phyloP scores from a whole-genome alignment of 1,140 invertebrate genomes.

The Uloborus diversus region DNA sequence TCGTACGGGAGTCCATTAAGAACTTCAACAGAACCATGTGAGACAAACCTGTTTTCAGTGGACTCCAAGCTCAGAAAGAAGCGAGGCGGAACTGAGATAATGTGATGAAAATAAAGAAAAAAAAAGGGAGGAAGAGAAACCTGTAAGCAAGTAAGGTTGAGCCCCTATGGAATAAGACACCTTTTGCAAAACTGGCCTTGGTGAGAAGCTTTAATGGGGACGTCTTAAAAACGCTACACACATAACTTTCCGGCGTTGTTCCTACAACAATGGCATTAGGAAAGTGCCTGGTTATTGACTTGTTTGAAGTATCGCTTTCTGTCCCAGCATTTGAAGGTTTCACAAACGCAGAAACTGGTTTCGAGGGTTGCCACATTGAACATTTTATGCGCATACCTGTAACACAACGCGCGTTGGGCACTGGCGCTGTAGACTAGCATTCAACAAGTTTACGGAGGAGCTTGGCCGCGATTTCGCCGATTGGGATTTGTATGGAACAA shows the following conservation, averaged over 20 bases:
- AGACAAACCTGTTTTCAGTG: constrained; percentile 28
- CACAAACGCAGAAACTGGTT: constrained; percentile 11
- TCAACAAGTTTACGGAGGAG: too few relatives aligned
- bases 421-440: too few relatives aligned
- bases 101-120: constrained; percentile 4
- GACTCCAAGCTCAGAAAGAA: constrained; percentile 13
- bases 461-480: too few relatives aligned
- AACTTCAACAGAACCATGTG: constrained; percentile 5
- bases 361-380: constrained; percentile 14
- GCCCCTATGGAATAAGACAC: constrained; percentile 8
- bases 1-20: too few relatives aligned
- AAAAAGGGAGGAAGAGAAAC: constrained; percentile 5
- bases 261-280: constrained; percentile 17
- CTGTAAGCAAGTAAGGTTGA: neutral
- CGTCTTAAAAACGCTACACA: constrained; percentile 9
- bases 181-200: constrained; percentile 13
- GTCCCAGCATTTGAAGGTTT: neutral
- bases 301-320: constrained; percentile 17
- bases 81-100: constrained; percentile 28
- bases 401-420: too few relatives aligned
- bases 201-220: neutral
- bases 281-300: constrained; percentile 22
- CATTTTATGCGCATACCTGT: neutral
- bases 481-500: too few relatives aligned
- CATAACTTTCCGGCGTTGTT: constrained; percentile 7